phyloP scores from a whole-genome alignment of 1,140 invertebrate genomes.

The Trichonephila clavipes region DNA sequence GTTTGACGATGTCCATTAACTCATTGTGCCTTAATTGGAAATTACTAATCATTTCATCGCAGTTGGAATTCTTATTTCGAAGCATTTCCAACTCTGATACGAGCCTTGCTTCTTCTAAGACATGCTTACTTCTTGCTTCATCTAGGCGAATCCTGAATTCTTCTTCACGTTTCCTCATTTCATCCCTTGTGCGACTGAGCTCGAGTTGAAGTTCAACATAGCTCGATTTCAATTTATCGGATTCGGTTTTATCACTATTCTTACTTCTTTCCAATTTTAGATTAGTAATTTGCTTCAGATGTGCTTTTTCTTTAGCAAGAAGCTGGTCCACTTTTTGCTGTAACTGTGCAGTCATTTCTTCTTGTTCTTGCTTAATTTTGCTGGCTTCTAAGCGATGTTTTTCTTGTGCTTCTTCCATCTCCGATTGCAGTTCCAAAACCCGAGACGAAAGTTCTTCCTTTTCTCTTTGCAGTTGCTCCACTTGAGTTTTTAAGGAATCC shows the following conservation, averaged over 20 bases:
- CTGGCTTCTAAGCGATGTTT: conserved; percentile 24
- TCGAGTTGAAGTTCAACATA: conserved; percentile 73
- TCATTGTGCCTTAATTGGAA: conserved; percentile 55
- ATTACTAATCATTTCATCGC: conserved; percentile 60
- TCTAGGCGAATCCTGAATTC: conserved; percentile 61
- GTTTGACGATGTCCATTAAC: conserved; percentile 28
- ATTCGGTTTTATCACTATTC: conserved; percentile 54
- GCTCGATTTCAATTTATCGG: conserved; percentile 65
- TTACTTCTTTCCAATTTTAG: conserved; percentile 59
- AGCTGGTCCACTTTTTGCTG: conserved; percentile 55
- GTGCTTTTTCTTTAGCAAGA: conserved; percentile 58
- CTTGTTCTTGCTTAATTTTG: conserved; percentile 62
- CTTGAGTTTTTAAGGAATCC: conserved; percentile 52
- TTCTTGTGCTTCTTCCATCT: conserved; percentile 45
- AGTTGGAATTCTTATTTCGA: conserved; percentile 50
- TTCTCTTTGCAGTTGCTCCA: conserved; percentile 44
- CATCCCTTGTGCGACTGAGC: conserved; percentile 53
- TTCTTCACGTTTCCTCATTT: conserved; percentile 51
- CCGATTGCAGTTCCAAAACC: conserved; percentile 27
- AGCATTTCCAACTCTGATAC: conserved; percentile 59
- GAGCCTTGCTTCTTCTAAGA: conserved; percentile 54
- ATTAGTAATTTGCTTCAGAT: conserved; percentile 68
- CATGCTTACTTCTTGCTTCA: conserved; percentile 48
- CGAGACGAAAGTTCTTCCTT: conserved; percentile 47
- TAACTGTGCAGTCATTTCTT: conserved; percentile 1